Evolutionary conservation across 2,888 invertebrate genomes (phyloP).

Genomic region (Drosophila cracens): DNA sequence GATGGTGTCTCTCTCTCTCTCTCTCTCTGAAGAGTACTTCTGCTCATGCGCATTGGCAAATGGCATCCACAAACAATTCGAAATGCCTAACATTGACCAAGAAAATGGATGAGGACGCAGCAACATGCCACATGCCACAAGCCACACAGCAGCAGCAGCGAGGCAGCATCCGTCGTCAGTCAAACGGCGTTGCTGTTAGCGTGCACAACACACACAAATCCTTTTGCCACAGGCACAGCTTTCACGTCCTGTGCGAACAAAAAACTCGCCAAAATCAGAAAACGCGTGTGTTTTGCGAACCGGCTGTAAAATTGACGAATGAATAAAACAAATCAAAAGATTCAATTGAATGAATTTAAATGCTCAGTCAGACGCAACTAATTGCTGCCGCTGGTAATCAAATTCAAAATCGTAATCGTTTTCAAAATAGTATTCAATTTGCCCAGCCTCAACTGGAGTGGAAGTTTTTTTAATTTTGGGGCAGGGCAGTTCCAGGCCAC

Average conservation of each 20-base stretch:
- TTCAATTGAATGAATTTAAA: slow-evolving; percentile 4
- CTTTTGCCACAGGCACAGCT: slow-evolving; percentile 26
- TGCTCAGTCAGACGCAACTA: slow-evolving; percentile 33
- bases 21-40: not conserved
- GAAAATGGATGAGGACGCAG: slow-evolving; percentile 26
- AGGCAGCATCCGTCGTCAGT: slow-evolving; percentile 69
- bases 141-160: slow-evolving; percentile 16
- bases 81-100: slow-evolving; percentile 72
- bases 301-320: slow-evolving; percentile 28
- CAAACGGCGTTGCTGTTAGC: slow-evolving; percentile 76
- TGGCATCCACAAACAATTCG: slow-evolving; percentile 73
- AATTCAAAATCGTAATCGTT: slow-evolving; percentile 36
- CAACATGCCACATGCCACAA: slow-evolving; percentile 12
- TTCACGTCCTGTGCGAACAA: slow-evolving; percentile 4
- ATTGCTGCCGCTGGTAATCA: slow-evolving; percentile 38
- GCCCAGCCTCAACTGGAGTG: slow-evolving; percentile 13
- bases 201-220: slow-evolving; percentile 69
- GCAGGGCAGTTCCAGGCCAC: slow-evolving; percentile 21
- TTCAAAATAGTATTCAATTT: slow-evolving; percentile 17
- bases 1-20: not conserved
- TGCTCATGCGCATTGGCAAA: slow-evolving; percentile 39
- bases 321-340: not conserved
- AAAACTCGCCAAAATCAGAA: slow-evolving; percentile 4
- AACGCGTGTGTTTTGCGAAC: slow-evolving; percentile 27
- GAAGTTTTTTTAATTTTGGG: slow-evolving; percentile 18